Evolutionary conservation across 2,888 invertebrate genomes (phyloP).

Genomic region (Pilophorus perplexus): DNA sequence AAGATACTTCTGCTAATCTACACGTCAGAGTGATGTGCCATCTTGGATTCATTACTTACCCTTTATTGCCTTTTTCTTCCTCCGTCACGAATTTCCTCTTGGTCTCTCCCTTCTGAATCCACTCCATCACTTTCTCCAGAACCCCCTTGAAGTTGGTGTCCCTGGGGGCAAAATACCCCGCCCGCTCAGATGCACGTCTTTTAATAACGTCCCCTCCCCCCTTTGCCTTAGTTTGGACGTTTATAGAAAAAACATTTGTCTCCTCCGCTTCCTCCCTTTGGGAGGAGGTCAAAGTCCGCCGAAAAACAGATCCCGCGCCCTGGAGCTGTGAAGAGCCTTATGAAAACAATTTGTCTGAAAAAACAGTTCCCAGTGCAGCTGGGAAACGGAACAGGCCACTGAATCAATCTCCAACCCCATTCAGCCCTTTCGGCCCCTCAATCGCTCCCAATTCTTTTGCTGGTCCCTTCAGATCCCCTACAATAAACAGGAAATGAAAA

Average conservation of each 20-base stretch:
- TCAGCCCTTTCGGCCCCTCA: too few relatives aligned
- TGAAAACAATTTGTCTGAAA: conserved; percentile 29
- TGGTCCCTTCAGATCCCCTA: not conserved
- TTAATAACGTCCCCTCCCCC: conserved; percentile 18
- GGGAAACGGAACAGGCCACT: not conserved
- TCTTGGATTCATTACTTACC: conserved; percentile 31
- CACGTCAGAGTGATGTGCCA: not conserved
- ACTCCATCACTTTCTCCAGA: not conserved
- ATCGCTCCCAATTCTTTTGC: too few relatives aligned
- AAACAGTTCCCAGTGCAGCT: not conserved
- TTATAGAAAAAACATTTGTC: conserved; percentile 36
- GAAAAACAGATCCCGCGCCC: not conserved
- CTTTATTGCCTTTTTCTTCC: conserved; percentile 21
- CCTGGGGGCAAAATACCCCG: not conserved
- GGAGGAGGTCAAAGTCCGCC: too few relatives aligned
- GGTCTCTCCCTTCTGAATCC: not conserved
- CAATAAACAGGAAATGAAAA: not conserved
- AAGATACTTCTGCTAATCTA: too few relatives aligned
- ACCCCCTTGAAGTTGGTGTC: not conserved
- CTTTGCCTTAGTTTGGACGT: not conserved
- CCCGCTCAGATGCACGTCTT: conserved; percentile 6
- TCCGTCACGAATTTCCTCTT: not conserved
- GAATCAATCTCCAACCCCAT: not conserved
- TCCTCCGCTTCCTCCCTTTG: not conserved
- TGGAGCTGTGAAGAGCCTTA: conserved; percentile 14